Evolutionary conservation across 2,888 invertebrate species (phyloP), one percentile per base, ranked within the genome.

Genomic region (Oligia latruncula): DNA sequence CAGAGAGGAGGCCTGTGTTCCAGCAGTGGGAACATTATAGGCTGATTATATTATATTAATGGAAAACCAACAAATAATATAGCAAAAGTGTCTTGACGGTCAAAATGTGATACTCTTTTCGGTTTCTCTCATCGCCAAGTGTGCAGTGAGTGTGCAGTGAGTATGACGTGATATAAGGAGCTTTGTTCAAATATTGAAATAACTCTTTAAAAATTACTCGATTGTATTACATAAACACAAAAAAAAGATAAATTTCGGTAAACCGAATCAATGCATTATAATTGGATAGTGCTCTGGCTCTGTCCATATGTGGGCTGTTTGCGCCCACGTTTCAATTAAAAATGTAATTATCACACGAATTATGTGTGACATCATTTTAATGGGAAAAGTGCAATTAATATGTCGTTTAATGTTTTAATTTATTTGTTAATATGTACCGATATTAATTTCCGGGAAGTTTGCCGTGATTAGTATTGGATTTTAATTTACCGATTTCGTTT

Each of bases 241-340:
- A 35, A 64, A 40, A 60, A n/a, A 62, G 23, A 29, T 79, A 55
- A 81, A 84, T 55, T 58, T 46, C 35, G 60, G 66, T 71, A 15
- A 43, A 67, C 66, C 55, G 20, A 71, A 35, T 46, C 60, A 13
- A 60, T 58, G 58, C 11, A 58, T 49, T 49, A 4, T 43, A 55
- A n/a, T 40, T 9, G 5, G 13, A n/a, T 13, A 46, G 35, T 46
- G 3, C 40, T n/a, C 23, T 43, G 23, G 46, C 20, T 46, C 20
- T 62, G 40, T 67, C n/a, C 55, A 46, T 29, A 46, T 23, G 35
- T 71, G 80, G 71, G 29, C 35, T 67, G 49, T 49, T 55, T 35
- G 29, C 55, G 52, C 1, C 40, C 68, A 67, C 80, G 52, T 49
- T 80, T 64, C 49, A 81, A 84, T 85, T 82, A 81, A 85, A 84